Percentiles rank a stretch among this genome's conserved stretches.
phyloP scores from a whole-genome alignment of 2,113 vertebrate species.

The Amia ocellicauda region DNA sequence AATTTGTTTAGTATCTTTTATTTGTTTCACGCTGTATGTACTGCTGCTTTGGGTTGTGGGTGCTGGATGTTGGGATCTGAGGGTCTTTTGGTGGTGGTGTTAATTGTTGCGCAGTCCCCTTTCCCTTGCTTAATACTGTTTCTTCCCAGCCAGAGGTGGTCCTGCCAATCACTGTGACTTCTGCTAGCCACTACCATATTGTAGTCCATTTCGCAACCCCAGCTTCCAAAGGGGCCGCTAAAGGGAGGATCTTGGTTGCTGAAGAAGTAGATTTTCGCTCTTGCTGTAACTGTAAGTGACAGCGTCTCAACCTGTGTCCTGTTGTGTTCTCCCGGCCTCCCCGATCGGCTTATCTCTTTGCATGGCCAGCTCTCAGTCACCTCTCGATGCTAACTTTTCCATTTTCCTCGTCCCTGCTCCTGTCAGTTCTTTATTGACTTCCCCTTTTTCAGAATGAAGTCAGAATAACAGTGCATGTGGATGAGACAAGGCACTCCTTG shows the following conservation, averaged over 20 bases:
- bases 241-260: slow-evolving; percentile 70
- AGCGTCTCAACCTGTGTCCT: slow-evolving; percentile 19
- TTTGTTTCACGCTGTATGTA: not conserved
- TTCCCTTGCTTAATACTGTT: slow-evolving; percentile 63
- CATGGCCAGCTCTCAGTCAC: slow-evolving; percentile 35
- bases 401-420: slow-evolving; percentile 22
- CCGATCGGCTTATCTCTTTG: not conserved
- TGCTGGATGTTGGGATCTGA: slow-evolving; percentile 27
- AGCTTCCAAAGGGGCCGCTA: slow-evolving; percentile 57
- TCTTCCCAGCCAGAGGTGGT: slow-evolving; percentile 78
- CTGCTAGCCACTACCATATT: slow-evolving; percentile 74
- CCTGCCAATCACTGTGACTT: slow-evolving; percentile 67
- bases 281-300: slow-evolving; percentile 80
- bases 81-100: slow-evolving; percentile 38
- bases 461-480: slow-evolving; percentile 77
- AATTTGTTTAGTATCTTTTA: slow-evolving; percentile 22
- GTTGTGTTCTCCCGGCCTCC: not conserved
- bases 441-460: slow-evolving; percentile 83
- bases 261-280: slow-evolving; percentile 68
- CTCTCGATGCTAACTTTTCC: slow-evolving; percentile 24
- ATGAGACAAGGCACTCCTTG: slow-evolving; percentile 59
- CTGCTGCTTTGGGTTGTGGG: slow-evolving; percentile 23
- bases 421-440: slow-evolving; percentile 32
- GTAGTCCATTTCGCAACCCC: slow-evolving; percentile 68
- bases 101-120: slow-evolving; percentile 47